Base-by-base conservation (phyloP, 2,797 vertebrate genomes). In the Oreochromis grahami region DNA sequence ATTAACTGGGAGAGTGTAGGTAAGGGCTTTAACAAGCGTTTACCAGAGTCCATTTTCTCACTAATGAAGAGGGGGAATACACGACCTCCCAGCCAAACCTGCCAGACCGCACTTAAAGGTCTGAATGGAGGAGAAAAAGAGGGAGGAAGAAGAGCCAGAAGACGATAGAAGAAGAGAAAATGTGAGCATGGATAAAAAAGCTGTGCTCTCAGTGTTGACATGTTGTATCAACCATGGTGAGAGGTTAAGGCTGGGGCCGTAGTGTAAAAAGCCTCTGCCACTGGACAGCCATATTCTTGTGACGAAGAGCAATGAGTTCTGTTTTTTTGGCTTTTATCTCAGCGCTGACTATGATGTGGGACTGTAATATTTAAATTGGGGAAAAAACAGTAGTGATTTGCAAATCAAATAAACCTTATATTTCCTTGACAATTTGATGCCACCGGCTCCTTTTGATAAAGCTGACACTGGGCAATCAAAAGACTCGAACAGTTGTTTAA, bases 11-110 rank as follows among this genome's bases (percentile, higher is more conserved):
- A 96, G 96, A 98, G 97, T 97, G 97, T 98, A 98, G 98, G 98
- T 99, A 98, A 95, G 97, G 98, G 97, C 98, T 99, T 98, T 99
- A 98, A 99, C 98, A 99, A 99, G 98, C 98, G 96, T 98, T 99
- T 99, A 98, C 97, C 96, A 98, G 98, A 98, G 98, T 99, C 98
- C 98, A 98, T 99, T 99, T 99, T 99, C 98, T 97, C 97, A 95
- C 98, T 99, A 99, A 99, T 99, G 98, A 99, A 99, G 98, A 98
- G 97, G 97, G 94, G 97, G 97, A 98, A 98, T 98, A 98, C 97
- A 97, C 97, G 97, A 98, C 97, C 97, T 97, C 94, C 97, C 97
- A 97, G 96, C 97, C 97, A 98, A 97, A 97, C 96, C 97, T 97
- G 97, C 93, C 96, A 97, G 97, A 97, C 97, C 96, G 96, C 97